Base-by-base conservation (phyloP, 2,797 vertebrate genomes). In the Champsocephalus gunnari region DNA sequence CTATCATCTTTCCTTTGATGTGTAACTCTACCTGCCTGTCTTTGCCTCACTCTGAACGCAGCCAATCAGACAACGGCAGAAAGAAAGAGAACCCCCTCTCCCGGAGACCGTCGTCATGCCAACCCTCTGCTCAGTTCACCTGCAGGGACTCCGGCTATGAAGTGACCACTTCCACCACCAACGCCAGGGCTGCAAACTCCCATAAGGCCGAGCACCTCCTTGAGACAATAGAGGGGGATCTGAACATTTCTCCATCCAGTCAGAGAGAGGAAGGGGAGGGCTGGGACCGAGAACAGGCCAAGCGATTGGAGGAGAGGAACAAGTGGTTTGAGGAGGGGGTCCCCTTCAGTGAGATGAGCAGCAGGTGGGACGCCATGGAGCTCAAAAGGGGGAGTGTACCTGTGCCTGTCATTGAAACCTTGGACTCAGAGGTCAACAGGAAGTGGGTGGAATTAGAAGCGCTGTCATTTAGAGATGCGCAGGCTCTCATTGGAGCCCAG, bases 391-490 rank as follows among this genome's bases (percentile, higher is more conserved):
- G 94, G 50, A 79, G 74, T 44, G 81, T 89, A 12, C 82, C 87
- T 32, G 91, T 93, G 77, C 85, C 91, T 54, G 84, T 91, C 14
- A 81, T 79, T 76, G 92, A 92, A 9, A 91, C 83, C 28, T 69
- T 95, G 77, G 96, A 93, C 3, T 93, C 93, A 65, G 96, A 97
- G 77, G 96, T 99, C 44, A 97, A 95, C 92, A 96, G 90, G 93
- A 98, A 98, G 82, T 99, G 98, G 98, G 91, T 90, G 67, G 97
- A 98, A 83, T 92, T 99, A 66, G 97, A 99, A 88, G 95, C 91
- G 14, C 83, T 97, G 83, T 95, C 96, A 2, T 91, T 96, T 72
- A 93, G 94, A 72, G 96, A 96, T 34, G 86, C 90, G 0, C 92
- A 95, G 73, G 93, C 96, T 3, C 92, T 96, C 69, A 95, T 92